Base-by-base conservation (phyloP, 1,140 invertebrate species). In the Rhopalosiphum maidis region DNA sequence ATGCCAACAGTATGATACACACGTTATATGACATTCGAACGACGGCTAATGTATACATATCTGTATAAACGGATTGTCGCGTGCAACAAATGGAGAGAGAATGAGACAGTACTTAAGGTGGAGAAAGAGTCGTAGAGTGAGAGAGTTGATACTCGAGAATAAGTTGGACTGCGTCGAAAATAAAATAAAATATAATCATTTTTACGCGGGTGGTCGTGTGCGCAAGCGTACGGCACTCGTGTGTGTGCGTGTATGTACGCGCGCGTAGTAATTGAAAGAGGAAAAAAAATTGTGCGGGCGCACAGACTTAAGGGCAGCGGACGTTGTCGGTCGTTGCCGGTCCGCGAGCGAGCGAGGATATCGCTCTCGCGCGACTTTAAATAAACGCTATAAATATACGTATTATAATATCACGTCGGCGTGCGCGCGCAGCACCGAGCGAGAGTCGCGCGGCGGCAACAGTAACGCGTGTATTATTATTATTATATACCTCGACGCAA, bases 321-420 rank as follows among this genome's bases (percentile, higher is more conserved):
- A n/a, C 11, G 60, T 68, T 30, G 30, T 41, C 41, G 41, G 54
- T 55, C 60, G 60, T 6, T 11, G 88, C 22, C 37, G 21, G 77
- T 82, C 41, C 83, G 21, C 22, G 82, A 5, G 82, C 83, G 37
- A 85, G 41, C 37, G 83, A 90, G 46, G 43, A 85, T 23, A 85
- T 43, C 7, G 35, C 22, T 85, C 60, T 41, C 37, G 83, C 37
- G 82, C 82, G 82, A 89, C 87, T 89, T 89, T 51, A 54, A 54
- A 89, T 54, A 89, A 89, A 89, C 87, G 87, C 87, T 87, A 87
- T 37, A 87, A 87, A 87, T 46, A 87, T 85, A 30, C n/a, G 25
- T 41, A 86, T 86, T 86, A 86, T 86, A 77, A 77, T n/a, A n/a
- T 77, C n/a, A n/a, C 60, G 60, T 86, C 37, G 9, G 85, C 25